Conservation (phyloP, 2,888 invertebrate genomes). For the Mythimna ferrago region DNA sequence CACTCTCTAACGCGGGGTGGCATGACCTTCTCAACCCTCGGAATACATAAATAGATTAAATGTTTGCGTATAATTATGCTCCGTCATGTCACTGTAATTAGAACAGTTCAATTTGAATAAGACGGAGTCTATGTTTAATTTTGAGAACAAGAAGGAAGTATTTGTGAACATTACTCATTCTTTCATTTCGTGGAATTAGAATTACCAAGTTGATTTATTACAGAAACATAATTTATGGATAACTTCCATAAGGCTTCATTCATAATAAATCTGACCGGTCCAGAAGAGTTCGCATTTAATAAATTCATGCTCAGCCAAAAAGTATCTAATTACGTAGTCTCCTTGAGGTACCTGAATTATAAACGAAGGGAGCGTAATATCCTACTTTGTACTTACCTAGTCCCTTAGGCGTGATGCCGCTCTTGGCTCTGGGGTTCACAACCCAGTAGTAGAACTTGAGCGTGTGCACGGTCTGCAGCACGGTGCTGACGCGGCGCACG, state of each 20-base stretch:
- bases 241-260: conserved; percentile 19
- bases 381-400: conserved; percentile 92
- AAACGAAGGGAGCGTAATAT: conserved; percentile 27
- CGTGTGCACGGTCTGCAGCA: conserved; percentile 99
- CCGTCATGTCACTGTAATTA: conserved; percentile 46
- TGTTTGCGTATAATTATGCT: conserved; percentile 55
- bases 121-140: conserved; percentile 27
- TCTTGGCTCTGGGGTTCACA: conserved; percentile 98
- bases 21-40: conserved; percentile 23
- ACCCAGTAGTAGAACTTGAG: conserved; percentile 99
- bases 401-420: conserved; percentile 98
- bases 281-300: conserved; percentile 14
- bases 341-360: conserved; percentile 49
- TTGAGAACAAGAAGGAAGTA: conserved; percentile 16
- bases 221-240: conserved; percentile 25
- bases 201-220: conserved; percentile 8
- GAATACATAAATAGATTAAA: conserved; percentile 50
- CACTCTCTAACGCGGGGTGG: conserved; percentile 4
- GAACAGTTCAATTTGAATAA: conserved; percentile 44
- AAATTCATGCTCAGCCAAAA: conserved; percentile 16
- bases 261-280: conserved; percentile 28
- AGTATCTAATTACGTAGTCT: conserved; percentile 42
- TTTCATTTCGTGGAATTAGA: conserved; percentile 23
- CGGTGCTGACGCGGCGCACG: conserved; percentile 98
- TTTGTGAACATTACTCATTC: conserved; percentile 21